A percentile compares a stretch with the other conserved stretches of the same genome.
Conservation (phyloP, 2,797 vertebrate genomes). For the Falco cherrug region DNA sequence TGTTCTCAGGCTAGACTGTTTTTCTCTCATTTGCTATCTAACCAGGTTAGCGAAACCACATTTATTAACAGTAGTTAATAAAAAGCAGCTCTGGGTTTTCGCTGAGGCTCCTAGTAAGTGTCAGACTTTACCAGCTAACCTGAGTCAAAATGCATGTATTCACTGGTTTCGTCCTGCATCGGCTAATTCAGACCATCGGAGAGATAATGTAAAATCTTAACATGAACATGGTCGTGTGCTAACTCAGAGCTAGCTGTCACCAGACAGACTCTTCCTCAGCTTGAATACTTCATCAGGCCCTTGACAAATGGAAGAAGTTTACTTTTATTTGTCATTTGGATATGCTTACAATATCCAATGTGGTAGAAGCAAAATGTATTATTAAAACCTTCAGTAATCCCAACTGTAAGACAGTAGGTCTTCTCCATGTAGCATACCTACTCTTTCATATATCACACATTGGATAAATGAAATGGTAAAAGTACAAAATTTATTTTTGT, state of each 20-base stretch:
- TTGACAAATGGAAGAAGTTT: neutral
- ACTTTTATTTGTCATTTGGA: neutral
- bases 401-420: neutral
- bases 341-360: neutral
- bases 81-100: neutral
- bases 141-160: neutral
- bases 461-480: neutral
- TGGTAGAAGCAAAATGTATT: neutral
- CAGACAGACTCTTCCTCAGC: neutral
- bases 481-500: neutral
- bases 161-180: neutral
- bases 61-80: neutral
- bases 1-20: neutral
- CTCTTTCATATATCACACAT: neutral
- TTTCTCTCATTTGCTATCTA: neutral
- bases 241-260: neutral
- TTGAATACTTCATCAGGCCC: neutral
- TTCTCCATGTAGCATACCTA: neutral
- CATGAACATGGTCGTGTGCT: rapidly evolving
- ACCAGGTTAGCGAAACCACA: neutral
- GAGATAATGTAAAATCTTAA: neutral
- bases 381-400: neutral
- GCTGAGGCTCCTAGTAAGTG: neutral
- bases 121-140: neutral
- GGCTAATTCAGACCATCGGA: neutral